phyloP scores from a whole-genome alignment of 2,797 vertebrate species.

The Melanotaenia boesemani region DNA sequence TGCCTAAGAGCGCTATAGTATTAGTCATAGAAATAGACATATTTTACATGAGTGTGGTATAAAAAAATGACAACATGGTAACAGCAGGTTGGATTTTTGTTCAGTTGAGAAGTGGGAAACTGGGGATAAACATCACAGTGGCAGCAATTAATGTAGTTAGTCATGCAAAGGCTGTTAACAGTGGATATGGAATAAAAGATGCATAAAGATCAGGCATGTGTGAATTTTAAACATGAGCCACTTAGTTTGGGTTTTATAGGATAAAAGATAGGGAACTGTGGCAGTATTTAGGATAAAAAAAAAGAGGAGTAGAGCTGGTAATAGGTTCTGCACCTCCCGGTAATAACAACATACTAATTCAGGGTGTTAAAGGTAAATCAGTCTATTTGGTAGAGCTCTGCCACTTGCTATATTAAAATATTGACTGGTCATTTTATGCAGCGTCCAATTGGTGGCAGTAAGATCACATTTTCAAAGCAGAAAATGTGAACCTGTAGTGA shows the following conservation, averaged over 20 bases:
- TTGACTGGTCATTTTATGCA: conserved; percentile 36
- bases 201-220: conserved; percentile 36
- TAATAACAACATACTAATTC: conserved; percentile 18
- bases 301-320: neutral
- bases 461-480: conserved; percentile 38
- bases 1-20: neutral
- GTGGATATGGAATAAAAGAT: conserved; percentile 35
- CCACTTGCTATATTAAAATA: conserved; percentile 21
- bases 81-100: conserved; percentile 12
- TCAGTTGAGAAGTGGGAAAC: conserved; percentile 18
- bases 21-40: neutral
- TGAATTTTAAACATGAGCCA: conserved; percentile 26
- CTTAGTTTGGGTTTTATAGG: conserved; percentile 30
- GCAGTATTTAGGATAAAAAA: conserved; percentile 21
- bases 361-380: conserved; percentile 15
- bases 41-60: neutral
- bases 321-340: conserved; percentile 12
- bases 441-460: conserved; percentile 68
- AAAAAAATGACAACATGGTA: conserved; percentile 5
- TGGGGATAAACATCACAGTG: conserved; percentile 29
- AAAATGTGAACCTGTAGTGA: neutral
- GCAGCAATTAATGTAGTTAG: conserved; percentile 59
- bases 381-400: conserved; percentile 17
- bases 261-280: conserved; percentile 38
- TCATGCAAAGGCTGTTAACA: conserved; percentile 54